Percentiles rank a stretch among this genome's conserved stretches.
phyloP scores from a whole-genome alignment of 2,113 vertebrate species.

The Psephotus haematonotus region DNA sequence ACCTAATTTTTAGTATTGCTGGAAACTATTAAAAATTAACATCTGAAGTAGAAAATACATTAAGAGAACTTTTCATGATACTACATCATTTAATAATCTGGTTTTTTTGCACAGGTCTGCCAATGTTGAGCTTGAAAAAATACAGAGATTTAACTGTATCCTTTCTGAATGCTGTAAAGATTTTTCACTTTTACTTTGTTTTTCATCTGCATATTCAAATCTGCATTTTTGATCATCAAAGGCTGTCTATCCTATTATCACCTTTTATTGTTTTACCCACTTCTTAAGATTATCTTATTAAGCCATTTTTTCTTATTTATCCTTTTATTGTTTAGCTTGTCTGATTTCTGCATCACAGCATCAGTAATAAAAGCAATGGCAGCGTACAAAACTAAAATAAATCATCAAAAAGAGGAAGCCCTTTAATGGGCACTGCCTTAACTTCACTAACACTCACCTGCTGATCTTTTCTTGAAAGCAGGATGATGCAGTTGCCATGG shows the following conservation, averaged over 20 bases:
- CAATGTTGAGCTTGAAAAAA: constrained; percentile 78
- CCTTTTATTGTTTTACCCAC: background rate
- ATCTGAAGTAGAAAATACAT: background rate
- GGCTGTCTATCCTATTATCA: background rate
- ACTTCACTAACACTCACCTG: background rate
- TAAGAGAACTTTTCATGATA: background rate
- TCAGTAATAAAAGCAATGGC: background rate
- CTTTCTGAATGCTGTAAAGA: constrained; percentile 35
- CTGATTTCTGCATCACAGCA: background rate
- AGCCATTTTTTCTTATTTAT: background rate
- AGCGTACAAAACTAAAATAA: background rate
- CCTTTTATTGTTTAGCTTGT: background rate
- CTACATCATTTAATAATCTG: background rate
- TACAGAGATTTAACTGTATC: constrained; percentile 82
- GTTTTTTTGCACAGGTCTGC: constrained; percentile 66
- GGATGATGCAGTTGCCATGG: background rate
- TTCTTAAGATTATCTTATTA: background rate
- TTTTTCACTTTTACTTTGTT: background rate
- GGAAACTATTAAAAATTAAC: background rate
- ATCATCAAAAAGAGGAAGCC: background rate
- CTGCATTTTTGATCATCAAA: background rate
- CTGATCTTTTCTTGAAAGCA: background rate
- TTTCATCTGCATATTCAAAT: background rate
- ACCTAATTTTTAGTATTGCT: background rate
- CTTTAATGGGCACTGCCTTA: background rate